A percentile compares a stretch with the other conserved stretches of the same genome.
Conservation (phyloP, 2,888 invertebrate species). For the Agrochola lota region DNA sequence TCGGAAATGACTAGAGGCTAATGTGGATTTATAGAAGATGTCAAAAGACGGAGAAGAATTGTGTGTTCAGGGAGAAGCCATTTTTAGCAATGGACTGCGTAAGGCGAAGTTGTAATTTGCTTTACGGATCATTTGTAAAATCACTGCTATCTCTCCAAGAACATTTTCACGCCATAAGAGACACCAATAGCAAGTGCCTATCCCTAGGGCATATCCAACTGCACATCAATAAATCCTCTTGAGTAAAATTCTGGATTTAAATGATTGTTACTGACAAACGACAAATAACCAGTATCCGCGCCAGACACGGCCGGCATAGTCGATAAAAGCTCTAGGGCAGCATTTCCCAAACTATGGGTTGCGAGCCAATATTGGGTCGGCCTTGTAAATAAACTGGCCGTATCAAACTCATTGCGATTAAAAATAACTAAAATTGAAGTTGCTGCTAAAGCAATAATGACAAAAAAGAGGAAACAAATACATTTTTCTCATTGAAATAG, state of each 20-base stretch:
- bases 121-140: background rate
- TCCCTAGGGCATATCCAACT: background rate
- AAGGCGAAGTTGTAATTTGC: background rate
- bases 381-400: no score
- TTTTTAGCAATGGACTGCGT: background rate
- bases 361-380: no score
- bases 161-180: background rate
- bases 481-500: no score
- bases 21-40: conserved; percentile 13
- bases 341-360: no score
- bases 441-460: no score
- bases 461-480: no score
- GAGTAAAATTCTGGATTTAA: background rate
- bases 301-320: background rate
- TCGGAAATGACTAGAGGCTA: background rate
- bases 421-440: no score
- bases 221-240: no score
- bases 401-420: no score
- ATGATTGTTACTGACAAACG: background rate
- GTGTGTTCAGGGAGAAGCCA: no score
- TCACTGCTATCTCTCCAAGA: background rate
- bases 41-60: background rate
- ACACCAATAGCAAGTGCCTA: background rate
- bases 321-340: conserved; percentile 23
- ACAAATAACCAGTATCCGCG: conserved; percentile 3